Evolutionary conservation across 2,888 invertebrate species (phyloP), one percentile per base, ranked within the genome.

Genomic region (Pomacea canaliculata): DNA sequence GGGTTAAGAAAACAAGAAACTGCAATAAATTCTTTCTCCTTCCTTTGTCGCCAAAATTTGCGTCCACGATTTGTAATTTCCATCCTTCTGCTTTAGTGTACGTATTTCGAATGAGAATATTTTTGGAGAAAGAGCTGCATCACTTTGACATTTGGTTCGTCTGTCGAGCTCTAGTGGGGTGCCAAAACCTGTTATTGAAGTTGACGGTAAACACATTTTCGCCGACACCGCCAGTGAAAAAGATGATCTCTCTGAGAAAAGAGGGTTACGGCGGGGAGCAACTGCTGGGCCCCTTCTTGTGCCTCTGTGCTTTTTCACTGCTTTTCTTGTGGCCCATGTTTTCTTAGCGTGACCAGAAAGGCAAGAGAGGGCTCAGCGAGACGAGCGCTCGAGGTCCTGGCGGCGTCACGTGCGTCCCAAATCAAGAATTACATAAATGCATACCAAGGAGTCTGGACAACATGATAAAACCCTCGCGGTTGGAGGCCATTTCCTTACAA

Each of bases 141-240:
- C 62, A 49, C 74, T 74, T 69, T 74, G 74, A 74, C 74, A 48
- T 74, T 74, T 74, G 74, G 68, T 62, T 46, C 49, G 56, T n/a
- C 73, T 27, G 27, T n/a, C 18, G 18, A 23, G 51, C 9, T 37
- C 49, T 51, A 23, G 51, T n/a, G 59, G 37, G 59, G 18, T 10
- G 48, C 46, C 12, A 60, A 63, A 69, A 49, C 60, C 60, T 49
- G 48, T 74, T 49, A 69, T 69, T 48, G 74, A 74, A 74, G 60
- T 60, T 74, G 69, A 74, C 74, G 68, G 74, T 67, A 74, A 74
- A 74, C 74, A 74, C 73, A 74, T 69, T 74, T 62, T 23, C 59
- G 37, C 49, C 74, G 67, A 27, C 59, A 23, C 46, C 59, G 48
- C 59, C 48, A 62, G 27, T 37, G 60, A 73, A 60, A 46, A 23